phyloP scores from a whole-genome alignment of 2,797 vertebrate species.

The Xenops minutus region DNA sequence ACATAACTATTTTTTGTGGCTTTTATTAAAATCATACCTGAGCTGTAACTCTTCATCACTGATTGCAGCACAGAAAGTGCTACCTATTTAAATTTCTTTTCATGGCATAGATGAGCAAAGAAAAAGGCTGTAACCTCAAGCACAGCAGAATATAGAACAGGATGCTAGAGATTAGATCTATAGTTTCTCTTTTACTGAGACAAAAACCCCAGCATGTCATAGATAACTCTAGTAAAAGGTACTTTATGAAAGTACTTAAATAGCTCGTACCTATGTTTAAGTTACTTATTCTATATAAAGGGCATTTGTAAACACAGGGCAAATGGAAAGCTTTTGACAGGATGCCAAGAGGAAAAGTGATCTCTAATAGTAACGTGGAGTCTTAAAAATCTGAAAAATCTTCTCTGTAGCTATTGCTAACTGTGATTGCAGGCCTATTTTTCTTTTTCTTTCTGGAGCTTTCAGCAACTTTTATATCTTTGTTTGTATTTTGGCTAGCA shows the following conservation, averaged over 20 bases:
- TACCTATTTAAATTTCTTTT: not conserved
- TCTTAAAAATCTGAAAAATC: not conserved
- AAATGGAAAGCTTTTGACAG: not conserved
- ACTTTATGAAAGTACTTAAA: not conserved
- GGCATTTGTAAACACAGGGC: not conserved
- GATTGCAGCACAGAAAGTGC: not conserved
- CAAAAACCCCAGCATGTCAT: not conserved
- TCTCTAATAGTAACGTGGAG: not conserved
- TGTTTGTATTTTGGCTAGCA: not conserved
- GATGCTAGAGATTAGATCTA: not conserved
- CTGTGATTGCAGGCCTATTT: not conserved
- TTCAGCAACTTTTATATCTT: not conserved
- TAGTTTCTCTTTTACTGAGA: not conserved
- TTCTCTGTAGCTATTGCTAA: rapidly evolving
- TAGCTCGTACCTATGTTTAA: not conserved
- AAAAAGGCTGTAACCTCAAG: not conserved
- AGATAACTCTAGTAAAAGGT: not conserved
- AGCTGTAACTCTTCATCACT: not conserved
- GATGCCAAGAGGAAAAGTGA: not conserved
- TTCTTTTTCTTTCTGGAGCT: not conserved
- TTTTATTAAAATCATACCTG: not conserved
- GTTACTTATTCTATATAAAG: not conserved
- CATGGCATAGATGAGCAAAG: not conserved
- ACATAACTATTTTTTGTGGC: not conserved
- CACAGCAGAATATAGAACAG: not conserved